Conservation (phyloP, 2,113 vertebrate species). For the Silurus glanis region DNA sequence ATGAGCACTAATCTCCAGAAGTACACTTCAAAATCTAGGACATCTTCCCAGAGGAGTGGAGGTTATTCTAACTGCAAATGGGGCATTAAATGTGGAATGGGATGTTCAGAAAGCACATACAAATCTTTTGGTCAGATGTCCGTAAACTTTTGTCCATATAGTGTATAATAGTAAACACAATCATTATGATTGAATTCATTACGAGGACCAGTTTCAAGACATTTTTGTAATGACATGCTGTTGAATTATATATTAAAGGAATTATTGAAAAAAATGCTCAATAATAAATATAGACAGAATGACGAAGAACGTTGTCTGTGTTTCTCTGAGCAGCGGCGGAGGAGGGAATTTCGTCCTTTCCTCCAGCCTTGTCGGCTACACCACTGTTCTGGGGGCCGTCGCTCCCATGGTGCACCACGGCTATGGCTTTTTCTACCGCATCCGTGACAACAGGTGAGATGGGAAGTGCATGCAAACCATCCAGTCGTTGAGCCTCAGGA, state of each 20-base stretch:
- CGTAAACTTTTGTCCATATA: no score
- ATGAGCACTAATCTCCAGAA: no score
- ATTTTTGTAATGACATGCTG: no score
- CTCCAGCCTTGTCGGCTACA: slow-evolving; percentile 90
- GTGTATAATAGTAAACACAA: no score
- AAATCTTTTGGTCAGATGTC: no score
- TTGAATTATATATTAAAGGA: neutral
- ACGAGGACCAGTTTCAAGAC: no score
- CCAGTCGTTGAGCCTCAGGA: neutral
- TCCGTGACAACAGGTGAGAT: slow-evolving; percentile 87
- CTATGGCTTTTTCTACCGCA: slow-evolving; percentile 92
- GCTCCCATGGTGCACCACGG: slow-evolving; percentile 88
- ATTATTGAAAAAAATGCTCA: neutral
- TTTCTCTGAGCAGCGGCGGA: slow-evolving; percentile 79
- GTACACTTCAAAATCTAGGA: no score
- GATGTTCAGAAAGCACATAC: no score
- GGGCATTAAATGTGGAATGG: no score
- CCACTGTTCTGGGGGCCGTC: slow-evolving; percentile 73
- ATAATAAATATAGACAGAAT: neutral
- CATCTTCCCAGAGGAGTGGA: no score
- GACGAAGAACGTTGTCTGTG: neutral
- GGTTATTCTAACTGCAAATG: no score
- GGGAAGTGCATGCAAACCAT: no score
- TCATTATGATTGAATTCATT: neutral
- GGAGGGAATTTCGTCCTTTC: slow-evolving; percentile 95